These are phyloP conservation scores for Smutsia temminckii DNA, from an alignment of 2,797 vertebrate species.

Conservation along the genomic window DNA sequence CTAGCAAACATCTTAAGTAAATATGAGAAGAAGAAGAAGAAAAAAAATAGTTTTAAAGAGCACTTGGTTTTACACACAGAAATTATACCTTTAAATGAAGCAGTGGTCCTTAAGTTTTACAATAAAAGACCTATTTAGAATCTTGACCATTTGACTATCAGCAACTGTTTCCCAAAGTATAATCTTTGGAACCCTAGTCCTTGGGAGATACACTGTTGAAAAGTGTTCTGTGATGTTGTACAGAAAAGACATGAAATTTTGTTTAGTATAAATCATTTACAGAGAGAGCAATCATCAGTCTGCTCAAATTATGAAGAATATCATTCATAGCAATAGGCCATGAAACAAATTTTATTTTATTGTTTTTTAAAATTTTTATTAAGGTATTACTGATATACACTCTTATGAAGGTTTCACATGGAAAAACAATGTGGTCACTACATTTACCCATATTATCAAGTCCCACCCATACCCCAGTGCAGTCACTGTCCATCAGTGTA, in stretches of 20 bases:
- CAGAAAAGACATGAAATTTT: background rate
- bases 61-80: background rate
- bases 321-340: background rate
- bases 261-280: background rate
- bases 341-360: background rate
- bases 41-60: background rate
- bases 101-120: background rate
- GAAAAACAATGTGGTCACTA: too few relatives aligned
- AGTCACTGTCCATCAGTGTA: too few relatives aligned
- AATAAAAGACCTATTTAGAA: background rate
- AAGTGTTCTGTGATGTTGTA: background rate
- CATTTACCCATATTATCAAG: too few relatives aligned
- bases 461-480: too few relatives aligned
- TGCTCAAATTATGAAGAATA: background rate
- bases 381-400: too few relatives aligned
- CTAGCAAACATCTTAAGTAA: background rate
- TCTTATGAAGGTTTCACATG: too few relatives aligned
- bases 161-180: background rate
- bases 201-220: background rate
- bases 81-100: background rate
- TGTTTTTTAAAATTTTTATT: too few relatives aligned
- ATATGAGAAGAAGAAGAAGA: background rate
- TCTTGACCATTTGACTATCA: background rate
- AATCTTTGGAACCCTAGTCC: background rate
- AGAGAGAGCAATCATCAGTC: background rate